Conservation (phyloP, 2,888 invertebrate genomes). For the Tryphoninae sp. region DNA sequence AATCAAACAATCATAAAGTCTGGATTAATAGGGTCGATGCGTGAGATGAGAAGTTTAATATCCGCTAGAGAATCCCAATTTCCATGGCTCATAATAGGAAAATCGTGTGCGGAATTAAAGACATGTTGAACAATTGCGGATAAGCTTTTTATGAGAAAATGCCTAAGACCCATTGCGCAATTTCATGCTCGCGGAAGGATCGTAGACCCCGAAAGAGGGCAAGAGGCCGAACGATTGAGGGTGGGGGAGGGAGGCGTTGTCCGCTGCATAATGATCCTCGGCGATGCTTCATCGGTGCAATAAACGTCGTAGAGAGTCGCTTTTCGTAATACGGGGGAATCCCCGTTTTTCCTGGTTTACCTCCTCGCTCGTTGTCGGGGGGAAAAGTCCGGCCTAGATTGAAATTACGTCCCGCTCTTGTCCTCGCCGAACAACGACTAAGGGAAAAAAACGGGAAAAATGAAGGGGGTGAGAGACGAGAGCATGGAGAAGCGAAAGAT, state of each 20-base stretch:
- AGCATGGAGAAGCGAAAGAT: constrained; percentile 55
- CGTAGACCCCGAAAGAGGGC: constrained; percentile 34
- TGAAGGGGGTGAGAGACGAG: constrained; percentile 34
- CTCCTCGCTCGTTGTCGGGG: constrained; percentile 43
- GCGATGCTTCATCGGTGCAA: constrained; percentile 72
- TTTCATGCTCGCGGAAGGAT: constrained; percentile 19
- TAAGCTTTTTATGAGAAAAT: constrained; percentile 63
- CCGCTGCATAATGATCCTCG: constrained; percentile 70
- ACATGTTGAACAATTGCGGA: constrained; percentile 61
- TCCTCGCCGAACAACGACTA: constrained; percentile 23
- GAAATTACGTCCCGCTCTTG: constrained; percentile 59
- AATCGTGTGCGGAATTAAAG: constrained; percentile 39
- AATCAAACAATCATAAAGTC: background rate
- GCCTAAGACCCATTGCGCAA: constrained; percentile 15
- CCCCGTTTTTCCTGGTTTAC: constrained; percentile 29
- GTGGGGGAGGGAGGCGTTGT: constrained; percentile 49
- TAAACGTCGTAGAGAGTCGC: constrained; percentile 69
- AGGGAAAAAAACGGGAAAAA: constrained; percentile 33
- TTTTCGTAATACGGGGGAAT: constrained; percentile 8
- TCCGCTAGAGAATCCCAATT: constrained; percentile 11
- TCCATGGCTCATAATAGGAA: constrained; percentile 22
- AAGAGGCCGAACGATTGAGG: constrained; percentile 22
- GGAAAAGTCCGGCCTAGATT: constrained; percentile 52
- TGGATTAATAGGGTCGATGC: background rate
- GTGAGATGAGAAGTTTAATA: constrained; percentile 35